phyloP scores from a whole-genome alignment of 2,888 invertebrate species.

The Tethea ocularis region DNA sequence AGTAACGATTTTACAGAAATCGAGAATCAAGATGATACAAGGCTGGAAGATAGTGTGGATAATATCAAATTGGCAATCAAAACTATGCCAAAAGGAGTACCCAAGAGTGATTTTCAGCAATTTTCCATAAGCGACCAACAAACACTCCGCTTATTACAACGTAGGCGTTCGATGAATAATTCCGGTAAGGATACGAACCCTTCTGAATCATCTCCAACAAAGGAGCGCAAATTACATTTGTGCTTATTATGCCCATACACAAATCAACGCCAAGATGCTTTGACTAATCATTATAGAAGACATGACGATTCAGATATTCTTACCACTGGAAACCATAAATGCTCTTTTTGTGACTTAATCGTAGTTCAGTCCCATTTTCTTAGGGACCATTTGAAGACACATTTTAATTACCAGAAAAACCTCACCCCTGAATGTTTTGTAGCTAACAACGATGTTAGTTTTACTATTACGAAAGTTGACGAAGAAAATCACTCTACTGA shows the following conservation, averaged over 20 bases:
- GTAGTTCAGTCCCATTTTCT: constrained; percentile 89
- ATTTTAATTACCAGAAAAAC: constrained; percentile 86
- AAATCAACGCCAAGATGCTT: constrained; percentile 87
- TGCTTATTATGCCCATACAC: constrained; percentile 93
- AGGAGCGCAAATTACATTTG: constrained; percentile 86
- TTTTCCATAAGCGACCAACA: constrained; percentile 86
- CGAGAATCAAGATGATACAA: constrained; percentile 49
- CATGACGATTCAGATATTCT: constrained; percentile 85
- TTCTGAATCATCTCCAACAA: constrained; percentile 71
- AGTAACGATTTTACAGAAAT: constrained; percentile 51
- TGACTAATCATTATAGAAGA: constrained; percentile 89
- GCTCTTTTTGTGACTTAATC: constrained; percentile 92
- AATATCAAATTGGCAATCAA: constrained; percentile 76
- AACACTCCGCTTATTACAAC: constrained; percentile 83
- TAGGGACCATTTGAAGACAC: constrained; percentile 91
- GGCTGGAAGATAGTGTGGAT: constrained; percentile 55
- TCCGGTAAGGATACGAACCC: constrained; percentile 59
- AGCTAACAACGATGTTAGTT: constrained; percentile 84
- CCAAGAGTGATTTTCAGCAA: constrained; percentile 78
- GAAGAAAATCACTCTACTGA: constrained; percentile 62
- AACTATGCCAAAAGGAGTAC: constrained; percentile 71
- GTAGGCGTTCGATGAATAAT: constrained; percentile 74
- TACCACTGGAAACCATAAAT: constrained; percentile 85
- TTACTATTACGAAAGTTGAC: constrained; percentile 79
- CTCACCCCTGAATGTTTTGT: constrained; percentile 84